A percentile compares a stretch with the other conserved stretches of the same genome.
Conservation (phyloP, 2,113 vertebrate genomes). For the Mionectes macconnelli region DNA sequence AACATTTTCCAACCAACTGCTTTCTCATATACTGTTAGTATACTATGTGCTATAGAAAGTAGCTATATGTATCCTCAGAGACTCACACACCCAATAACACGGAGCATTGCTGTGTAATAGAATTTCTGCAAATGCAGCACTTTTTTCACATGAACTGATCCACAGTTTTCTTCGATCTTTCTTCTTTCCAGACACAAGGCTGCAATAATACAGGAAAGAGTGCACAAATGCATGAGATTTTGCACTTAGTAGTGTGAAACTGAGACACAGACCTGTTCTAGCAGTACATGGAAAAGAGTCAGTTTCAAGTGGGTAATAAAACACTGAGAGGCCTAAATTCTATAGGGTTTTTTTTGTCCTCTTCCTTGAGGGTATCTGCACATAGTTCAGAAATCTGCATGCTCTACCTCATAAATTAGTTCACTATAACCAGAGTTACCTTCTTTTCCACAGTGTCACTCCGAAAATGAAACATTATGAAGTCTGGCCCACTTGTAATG, state of each 20-base stretch:
- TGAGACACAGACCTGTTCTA: neutral
- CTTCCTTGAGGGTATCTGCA: neutral
- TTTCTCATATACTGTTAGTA: neutral
- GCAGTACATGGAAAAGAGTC: neutral
- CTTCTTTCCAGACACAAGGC: neutral
- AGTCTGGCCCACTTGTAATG: neutral
- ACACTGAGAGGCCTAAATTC: neutral
- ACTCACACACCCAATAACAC: neutral
- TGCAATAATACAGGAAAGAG: neutral
- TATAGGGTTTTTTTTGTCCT: neutral
- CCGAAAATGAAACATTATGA: neutral
- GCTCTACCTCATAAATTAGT: neutral
- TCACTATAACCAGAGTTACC: neutral
- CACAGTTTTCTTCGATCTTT: neutral
- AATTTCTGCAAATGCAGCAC: conserved; percentile 6
- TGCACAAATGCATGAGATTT: neutral
- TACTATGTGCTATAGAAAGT: neutral
- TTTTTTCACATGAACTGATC: neutral
- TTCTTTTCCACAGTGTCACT: neutral
- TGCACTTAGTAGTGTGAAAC: neutral
- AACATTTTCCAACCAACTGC: neutral
- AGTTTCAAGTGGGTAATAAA: neutral
- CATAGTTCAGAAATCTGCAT: neutral
- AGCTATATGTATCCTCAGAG: conserved; percentile 3
- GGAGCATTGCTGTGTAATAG: neutral